A percentile compares a stretch with the other conserved stretches of the same genome.
phyloP scores from a whole-genome alignment of 2,888 invertebrate species.

The Heteromurus nitidus region DNA sequence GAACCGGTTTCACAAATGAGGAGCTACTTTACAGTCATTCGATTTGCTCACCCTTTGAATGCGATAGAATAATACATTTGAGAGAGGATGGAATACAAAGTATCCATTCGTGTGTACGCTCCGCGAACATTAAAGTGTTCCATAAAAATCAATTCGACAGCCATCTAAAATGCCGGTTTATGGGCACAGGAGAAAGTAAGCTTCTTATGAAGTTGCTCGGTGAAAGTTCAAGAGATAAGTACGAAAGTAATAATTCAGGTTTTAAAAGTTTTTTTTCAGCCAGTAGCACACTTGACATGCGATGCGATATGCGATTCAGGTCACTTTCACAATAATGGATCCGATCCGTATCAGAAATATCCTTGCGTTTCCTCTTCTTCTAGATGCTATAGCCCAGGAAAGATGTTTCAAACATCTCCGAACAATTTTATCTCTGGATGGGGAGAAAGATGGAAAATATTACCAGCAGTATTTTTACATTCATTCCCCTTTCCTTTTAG shows the following conservation, averaged over 20 bases:
- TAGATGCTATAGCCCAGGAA: not conserved
- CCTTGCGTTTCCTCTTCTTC: not conserved
- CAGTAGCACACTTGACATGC: not conserved
- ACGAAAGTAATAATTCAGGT: not conserved
- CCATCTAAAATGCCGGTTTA: not conserved
- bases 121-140: no score
- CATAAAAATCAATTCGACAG: constrained; percentile 1
- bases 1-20: no score
- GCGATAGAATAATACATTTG: not conserved
- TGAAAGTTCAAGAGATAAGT: constrained; percentile 1
- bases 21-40: no score
- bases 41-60: no score
- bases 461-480: not conserved
- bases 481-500: no score
- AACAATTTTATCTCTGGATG: not conserved
- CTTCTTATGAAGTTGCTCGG: not conserved
- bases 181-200: not conserved
- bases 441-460: not conserved
- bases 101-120: no score
- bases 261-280: not conserved
- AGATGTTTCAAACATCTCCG: no score
- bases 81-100: no score
- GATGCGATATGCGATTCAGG: not conserved
- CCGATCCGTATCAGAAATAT: not conserved
- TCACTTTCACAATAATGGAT: not conserved